A percentile compares a stretch with the other conserved stretches of the same genome.
phyloP scores from a whole-genome alignment of 2,888 invertebrate species.

The Eupsilia transversa region DNA sequence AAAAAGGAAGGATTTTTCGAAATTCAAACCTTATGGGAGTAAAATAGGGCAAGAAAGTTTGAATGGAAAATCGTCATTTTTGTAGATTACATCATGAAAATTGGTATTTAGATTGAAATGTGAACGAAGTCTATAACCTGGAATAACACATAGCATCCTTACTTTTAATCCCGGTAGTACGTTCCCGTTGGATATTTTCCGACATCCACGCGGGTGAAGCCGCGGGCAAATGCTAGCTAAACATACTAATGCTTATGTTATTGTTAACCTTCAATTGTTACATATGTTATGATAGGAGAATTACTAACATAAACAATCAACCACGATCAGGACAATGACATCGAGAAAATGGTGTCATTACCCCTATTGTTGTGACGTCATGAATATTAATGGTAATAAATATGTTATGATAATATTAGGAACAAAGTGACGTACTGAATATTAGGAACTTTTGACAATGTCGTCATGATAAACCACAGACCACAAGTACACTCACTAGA shows the following conservation, averaged over 20 bases:
- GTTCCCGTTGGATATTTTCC: too few species aligned
- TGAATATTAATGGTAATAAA: not conserved
- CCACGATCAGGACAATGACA: constrained; percentile 2
- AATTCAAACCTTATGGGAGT: too few species aligned
- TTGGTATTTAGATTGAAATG: too few species aligned
- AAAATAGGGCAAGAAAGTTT: too few species aligned
- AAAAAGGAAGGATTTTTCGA: too few species aligned
- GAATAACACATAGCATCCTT: too few species aligned
- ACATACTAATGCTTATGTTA: not conserved
- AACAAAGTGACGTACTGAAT: constrained; percentile 4
- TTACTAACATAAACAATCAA: not conserved
- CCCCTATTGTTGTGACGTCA: not conserved
- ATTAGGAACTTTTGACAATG: constrained; percentile 16
- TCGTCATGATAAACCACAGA: constrained; percentile 28
- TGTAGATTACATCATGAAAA: too few species aligned
- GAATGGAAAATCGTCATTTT: too few species aligned
- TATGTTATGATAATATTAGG: not conserved
- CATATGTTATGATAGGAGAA: not conserved
- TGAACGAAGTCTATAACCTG: too few species aligned
- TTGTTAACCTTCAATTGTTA: constrained; percentile 13
- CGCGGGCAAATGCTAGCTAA: too few species aligned
- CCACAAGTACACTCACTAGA: constrained; percentile 45
- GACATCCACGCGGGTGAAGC: too few species aligned
- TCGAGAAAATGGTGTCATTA: not conserved
- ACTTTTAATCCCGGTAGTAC: too few species aligned